Evolutionary conservation across 2,888 invertebrate genomes (phyloP).

Genomic region (Galerucella calmariensis): DNA sequence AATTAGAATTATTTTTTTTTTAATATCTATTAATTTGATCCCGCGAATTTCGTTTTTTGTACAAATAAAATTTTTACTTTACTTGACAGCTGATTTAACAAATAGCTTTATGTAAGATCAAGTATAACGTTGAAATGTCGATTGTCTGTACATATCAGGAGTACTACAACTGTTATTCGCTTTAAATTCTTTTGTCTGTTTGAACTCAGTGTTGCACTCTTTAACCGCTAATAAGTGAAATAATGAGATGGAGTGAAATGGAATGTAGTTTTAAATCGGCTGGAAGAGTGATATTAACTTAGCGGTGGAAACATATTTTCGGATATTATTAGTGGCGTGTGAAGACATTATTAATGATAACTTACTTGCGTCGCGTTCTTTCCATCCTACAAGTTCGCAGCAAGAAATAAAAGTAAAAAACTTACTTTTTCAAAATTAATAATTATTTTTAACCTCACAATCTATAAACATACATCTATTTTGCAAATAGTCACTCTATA

Average conservation of each 20-base stretch:
- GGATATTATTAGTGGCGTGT: conserved; percentile 7
- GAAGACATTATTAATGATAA: conserved; percentile 41
- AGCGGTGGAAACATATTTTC: conserved; percentile 2
- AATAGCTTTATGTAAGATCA: too few relatives aligned
- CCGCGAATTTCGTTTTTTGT: too few relatives aligned
- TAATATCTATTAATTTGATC: too few relatives aligned
- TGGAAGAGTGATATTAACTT: conserved; percentile 25
- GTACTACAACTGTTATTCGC: too few relatives aligned
- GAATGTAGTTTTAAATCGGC: conserved; percentile 8
- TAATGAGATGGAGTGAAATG: conserved; percentile 5
- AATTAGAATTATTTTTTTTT: too few relatives aligned
- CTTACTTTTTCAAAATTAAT: not conserved
- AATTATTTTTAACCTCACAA: not conserved
- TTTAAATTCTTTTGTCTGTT: not conserved
- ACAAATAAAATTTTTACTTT: too few relatives aligned
- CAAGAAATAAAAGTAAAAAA: not conserved
- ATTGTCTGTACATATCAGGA: too few relatives aligned
- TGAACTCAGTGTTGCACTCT: not conserved
- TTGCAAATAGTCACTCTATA: not conserved
- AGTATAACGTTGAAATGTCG: too few relatives aligned
- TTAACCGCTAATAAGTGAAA: not conserved
- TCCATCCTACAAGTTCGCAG: conserved; percentile 70
- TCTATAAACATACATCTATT: not conserved
- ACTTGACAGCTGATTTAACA: too few relatives aligned
- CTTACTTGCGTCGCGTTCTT: conserved; percentile 84